Conservation (phyloP, 2,113 vertebrate genomes). For the Colius striatus region DNA sequence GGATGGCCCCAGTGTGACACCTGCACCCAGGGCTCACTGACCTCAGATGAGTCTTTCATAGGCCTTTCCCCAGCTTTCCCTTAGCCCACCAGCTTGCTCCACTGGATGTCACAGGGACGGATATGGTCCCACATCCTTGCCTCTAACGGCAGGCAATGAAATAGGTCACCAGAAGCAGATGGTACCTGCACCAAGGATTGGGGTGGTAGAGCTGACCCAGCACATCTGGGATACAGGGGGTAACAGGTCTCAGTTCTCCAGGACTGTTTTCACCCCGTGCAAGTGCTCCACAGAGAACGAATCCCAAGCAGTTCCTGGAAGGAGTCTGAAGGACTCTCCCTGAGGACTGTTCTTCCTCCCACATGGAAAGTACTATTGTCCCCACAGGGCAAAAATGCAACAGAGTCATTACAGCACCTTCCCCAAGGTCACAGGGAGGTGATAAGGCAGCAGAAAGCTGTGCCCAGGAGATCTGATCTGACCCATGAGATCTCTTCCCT, state of each 20-base stretch:
- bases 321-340: background rate
- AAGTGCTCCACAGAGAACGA: background rate
- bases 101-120: background rate
- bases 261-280: background rate
- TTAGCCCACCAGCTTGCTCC: background rate
- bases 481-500: background rate
- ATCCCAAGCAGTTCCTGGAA: background rate
- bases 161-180: background rate
- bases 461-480: background rate
- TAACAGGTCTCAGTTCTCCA: background rate
- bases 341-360: background rate
- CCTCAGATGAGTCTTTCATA: background rate
- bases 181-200: background rate
- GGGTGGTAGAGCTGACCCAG: background rate
- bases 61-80: background rate
- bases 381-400: background rate
- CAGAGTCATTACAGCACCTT: background rate
- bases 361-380: background rate
- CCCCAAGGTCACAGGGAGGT: background rate
- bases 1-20: accelerated
- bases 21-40: accelerated
- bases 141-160: background rate
- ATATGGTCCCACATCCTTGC: background rate
- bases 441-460: background rate
- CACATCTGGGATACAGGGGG: background rate